phyloP scores from a whole-genome alignment of 2,797 vertebrate species.

The Uromys caudimaculatus region DNA sequence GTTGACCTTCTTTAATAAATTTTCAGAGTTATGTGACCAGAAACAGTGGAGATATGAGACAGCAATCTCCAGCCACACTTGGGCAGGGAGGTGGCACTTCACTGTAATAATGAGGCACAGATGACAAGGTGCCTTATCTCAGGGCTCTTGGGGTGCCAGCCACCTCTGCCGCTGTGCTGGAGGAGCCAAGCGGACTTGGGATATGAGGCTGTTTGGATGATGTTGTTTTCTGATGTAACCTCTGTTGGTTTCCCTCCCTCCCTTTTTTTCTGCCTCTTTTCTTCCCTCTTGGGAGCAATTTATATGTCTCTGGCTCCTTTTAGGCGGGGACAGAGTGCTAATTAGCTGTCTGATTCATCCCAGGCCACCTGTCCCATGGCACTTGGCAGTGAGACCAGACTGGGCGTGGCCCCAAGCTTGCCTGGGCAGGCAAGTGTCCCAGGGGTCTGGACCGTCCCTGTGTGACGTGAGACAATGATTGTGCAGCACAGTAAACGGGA shows the following conservation, averaged over 20 bases:
- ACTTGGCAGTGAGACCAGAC: conserved; percentile 65
- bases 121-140: background rate
- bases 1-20: background rate
- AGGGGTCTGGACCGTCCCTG: conserved; percentile 4
- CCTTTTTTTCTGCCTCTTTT: conserved; percentile 65
- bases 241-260: conserved; percentile 41
- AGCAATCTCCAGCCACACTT: background rate
- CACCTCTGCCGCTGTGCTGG: background rate
- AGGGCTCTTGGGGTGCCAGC: background rate
- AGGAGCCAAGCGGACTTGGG: background rate
- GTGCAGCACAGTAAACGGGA: background rate
- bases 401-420: conserved; percentile 49
- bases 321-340: conserved; percentile 66
- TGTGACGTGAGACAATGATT: background rate
- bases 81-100: background rate
- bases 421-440: background rate
- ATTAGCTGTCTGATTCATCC: conserved; percentile 78
- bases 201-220: conserved; percentile 23
- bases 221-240: conserved; percentile 83
- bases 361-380: conserved; percentile 78
- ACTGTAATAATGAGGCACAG: background rate
- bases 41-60: conserved; percentile 32
- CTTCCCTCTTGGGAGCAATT: conserved; percentile 80
- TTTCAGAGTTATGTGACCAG: conserved; percentile 8
- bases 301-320: conserved; percentile 74